These are phyloP conservation scores for Sinonovacula constricta DNA, from an alignment of 1,140 invertebrate species.

Conservation along the genomic window DNA sequence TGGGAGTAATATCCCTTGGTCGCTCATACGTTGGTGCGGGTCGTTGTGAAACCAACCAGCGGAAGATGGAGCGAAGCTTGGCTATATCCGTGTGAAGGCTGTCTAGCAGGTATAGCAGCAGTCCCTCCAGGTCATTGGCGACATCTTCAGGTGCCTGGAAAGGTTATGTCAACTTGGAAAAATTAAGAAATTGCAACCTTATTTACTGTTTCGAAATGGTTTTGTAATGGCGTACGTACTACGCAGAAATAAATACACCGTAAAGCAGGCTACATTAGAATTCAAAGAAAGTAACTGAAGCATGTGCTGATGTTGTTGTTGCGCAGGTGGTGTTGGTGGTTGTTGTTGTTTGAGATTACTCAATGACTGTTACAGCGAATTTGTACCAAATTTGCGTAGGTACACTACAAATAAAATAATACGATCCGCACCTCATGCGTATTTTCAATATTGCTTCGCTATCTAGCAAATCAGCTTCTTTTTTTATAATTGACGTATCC, in stretches of 20 bases:
- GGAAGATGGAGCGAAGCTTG: slow-evolving; percentile 58
- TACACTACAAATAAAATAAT: no score
- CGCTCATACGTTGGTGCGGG: slow-evolving; percentile 40
- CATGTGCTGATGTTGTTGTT: no score
- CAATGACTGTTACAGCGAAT: no score
- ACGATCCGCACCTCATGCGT: no score
- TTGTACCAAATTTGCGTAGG: no score
- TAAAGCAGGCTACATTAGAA: no score
- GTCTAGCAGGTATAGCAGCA: slow-evolving; percentile 53
- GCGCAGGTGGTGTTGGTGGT: no score
- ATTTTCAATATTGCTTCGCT: no score
- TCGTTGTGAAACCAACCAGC: slow-evolving; percentile 56
- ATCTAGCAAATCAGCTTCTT: no score
- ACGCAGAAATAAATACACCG: neutral
- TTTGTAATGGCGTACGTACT: neutral
- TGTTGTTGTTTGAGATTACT: no score
- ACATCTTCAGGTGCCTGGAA: slow-evolving; percentile 48
- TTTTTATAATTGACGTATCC: no score
- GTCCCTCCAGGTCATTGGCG: slow-evolving; percentile 34
- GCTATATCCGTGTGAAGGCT: slow-evolving; percentile 49
- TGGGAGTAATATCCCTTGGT: slow-evolving; percentile 42
- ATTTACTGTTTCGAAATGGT: neutral
- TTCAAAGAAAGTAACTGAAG: no score
- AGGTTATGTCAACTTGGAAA: neutral
- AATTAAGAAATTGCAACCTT: neutral